phyloP scores from a whole-genome alignment of 1,140 invertebrate species.

The Anagrus nilaparvatae region DNA sequence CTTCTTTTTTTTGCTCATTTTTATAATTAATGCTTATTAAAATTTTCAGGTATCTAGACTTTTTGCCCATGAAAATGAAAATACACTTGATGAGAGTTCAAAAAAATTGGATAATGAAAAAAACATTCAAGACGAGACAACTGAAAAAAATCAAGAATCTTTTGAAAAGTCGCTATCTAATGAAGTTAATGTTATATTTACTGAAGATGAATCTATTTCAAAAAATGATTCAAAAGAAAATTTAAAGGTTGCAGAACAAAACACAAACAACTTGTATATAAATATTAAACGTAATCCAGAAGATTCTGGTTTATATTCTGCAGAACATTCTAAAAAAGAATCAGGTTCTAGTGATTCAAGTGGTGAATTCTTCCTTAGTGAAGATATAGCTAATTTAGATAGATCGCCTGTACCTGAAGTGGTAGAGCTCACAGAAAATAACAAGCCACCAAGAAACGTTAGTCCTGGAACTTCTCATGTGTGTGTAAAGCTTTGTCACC shows the following conservation, averaged over 20 bases:
- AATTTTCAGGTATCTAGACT: constrained; percentile 42
- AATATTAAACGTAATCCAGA: constrained; percentile 34
- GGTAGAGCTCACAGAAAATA: constrained; percentile 7
- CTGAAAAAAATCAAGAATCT: constrained; percentile 3
- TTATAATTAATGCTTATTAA: constrained; percentile 4
- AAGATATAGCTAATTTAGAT: constrained; percentile 34
- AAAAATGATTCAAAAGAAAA: constrained; percentile 8
- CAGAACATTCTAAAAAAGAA: constrained; percentile 39
- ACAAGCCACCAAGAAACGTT: constrained; percentile 13
- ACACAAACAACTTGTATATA: constrained; percentile 29
- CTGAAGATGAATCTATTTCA: constrained; percentile 3
- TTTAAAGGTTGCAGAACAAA: constrained; percentile 10
- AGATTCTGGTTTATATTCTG: constrained; percentile 37
- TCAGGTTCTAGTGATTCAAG: constrained; percentile 40
- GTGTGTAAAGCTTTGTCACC: constrained; percentile 61
- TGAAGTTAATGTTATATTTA: constrained; percentile 9
- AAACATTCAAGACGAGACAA: constrained; percentile 8
- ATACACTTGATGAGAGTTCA: too few relatives aligned
- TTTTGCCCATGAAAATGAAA: constrained; percentile 31
- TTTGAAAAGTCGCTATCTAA: constrained; percentile 9
- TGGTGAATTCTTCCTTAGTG: constrained; percentile 38
- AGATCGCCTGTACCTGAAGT: constrained; percentile 12
- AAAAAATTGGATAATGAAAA: constrained; percentile 17
- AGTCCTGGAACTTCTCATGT: constrained; percentile 41
- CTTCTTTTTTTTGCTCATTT: too few relatives aligned